phyloP scores from a whole-genome alignment of 2,888 invertebrate species.

The Catocala nupta region DNA sequence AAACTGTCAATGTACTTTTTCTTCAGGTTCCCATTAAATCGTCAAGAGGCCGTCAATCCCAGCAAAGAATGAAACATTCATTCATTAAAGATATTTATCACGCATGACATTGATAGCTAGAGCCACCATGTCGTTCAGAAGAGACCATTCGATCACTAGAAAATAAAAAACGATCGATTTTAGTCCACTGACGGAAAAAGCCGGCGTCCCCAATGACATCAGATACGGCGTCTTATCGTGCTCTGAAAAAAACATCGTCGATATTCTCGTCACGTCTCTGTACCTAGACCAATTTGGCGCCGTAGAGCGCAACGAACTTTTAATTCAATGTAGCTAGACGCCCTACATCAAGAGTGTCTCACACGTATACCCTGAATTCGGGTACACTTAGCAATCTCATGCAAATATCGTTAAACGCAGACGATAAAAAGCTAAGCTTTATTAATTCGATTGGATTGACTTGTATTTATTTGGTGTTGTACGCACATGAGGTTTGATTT shows the following conservation, averaged over 20 bases:
- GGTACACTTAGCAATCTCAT: slow-evolving; percentile 30
- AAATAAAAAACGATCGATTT: slow-evolving; percentile 13
- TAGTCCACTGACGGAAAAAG: slow-evolving; percentile 8
- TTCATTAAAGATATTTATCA: slow-evolving; percentile 5
- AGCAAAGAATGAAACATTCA: slow-evolving; percentile 12
- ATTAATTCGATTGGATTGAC: background rate
- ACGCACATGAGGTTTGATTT: too few species aligned
- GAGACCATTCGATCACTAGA: too few species aligned
- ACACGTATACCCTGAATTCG: slow-evolving; percentile 21
- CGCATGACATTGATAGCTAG: slow-evolving; percentile 10
- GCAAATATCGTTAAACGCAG: background rate
- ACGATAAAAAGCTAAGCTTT: too few species aligned
- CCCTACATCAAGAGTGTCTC: slow-evolving; percentile 18
- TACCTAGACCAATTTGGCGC: slow-evolving; percentile 37
- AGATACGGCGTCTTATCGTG: slow-evolving; percentile 26
- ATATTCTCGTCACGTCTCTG: slow-evolving; percentile 41
- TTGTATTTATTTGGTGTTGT: background rate
- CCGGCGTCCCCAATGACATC: slow-evolving; percentile 8
- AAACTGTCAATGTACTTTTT: slow-evolving; percentile 13
- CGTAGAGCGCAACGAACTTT: slow-evolving; percentile 24
- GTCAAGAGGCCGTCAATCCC: slow-evolving; percentile 9
- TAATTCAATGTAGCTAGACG: slow-evolving; percentile 38
- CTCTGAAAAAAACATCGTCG: slow-evolving; percentile 27
- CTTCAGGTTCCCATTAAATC: slow-evolving; percentile 25
- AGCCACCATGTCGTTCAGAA: background rate